Evolutionary conservation across 2,797 vertebrate genomes (phyloP).

Genomic region (Chromobotia macracanthus): DNA sequence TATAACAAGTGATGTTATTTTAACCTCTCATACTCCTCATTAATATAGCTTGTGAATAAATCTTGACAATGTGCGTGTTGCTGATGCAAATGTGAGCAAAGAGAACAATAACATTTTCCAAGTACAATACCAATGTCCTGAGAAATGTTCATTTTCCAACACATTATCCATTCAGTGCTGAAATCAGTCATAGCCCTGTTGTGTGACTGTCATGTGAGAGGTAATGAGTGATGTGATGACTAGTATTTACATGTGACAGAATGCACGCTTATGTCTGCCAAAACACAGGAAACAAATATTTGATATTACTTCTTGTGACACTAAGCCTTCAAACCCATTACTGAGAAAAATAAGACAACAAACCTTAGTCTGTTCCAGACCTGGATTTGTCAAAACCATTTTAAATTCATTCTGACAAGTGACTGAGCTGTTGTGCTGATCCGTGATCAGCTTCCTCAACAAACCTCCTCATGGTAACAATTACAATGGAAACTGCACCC

Average conservation of each 20-base stretch:
- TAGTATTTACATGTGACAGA: conserved; percentile 8
- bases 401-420: not conserved
- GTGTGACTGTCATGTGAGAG: not conserved
- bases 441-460: no score
- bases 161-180: conserved; percentile 4
- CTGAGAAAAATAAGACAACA: not conserved
- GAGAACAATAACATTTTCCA: not conserved
- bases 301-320: not conserved
- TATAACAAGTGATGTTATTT: no score
- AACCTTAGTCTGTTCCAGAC: not conserved
- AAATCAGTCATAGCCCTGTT: not conserved
- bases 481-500: not conserved
- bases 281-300: conserved; percentile 12
- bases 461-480: not conserved
- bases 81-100: not conserved
- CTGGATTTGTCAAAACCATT: not conserved
- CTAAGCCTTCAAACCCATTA: not conserved
- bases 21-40: no score
- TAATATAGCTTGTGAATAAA: not conserved
- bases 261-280: conserved; percentile 1
- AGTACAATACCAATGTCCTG: conserved; percentile 2
- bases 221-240: not conserved
- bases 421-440: not conserved
- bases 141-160: not conserved
- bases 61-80: no score